phyloP scores from a whole-genome alignment of 2,888 invertebrate species.

The Mythimna albipuncta region DNA sequence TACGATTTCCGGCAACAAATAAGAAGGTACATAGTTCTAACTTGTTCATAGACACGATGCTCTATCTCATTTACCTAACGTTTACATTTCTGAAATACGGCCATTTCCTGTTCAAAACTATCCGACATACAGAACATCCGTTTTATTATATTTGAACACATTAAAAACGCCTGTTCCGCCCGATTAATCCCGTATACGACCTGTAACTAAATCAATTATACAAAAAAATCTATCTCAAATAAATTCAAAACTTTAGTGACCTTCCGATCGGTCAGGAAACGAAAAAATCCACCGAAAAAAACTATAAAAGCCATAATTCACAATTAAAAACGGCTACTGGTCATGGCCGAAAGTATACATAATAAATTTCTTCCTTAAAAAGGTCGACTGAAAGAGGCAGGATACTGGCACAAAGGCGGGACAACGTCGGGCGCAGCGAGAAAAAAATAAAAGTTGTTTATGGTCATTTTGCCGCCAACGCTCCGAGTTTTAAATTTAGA shows the following conservation, averaged over 20 bases:
- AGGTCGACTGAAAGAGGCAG: conserved; percentile 89
- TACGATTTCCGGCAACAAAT: neutral
- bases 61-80: conserved; percentile 4
- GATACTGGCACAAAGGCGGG: conserved; percentile 87
- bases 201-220: conserved; percentile 81
- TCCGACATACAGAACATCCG: conserved; percentile 80
- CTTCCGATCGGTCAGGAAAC: conserved; percentile 86
- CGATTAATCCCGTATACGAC: conserved; percentile 80
- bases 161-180: conserved; percentile 77
- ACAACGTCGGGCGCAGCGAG: conserved; percentile 77
- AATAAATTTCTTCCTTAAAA: conserved; percentile 90
- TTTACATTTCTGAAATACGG: conserved; percentile 33
- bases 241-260: conserved; percentile 85
- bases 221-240: conserved; percentile 73
- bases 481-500: conserved; percentile 86
- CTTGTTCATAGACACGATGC: neutral
- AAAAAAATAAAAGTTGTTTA: conserved; percentile 88
- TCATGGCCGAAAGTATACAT: conserved; percentile 89
- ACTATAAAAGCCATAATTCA: conserved; percentile 86
- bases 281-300: conserved; percentile 71
- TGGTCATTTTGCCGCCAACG: conserved; percentile 89
- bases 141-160: conserved; percentile 76
- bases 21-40: neutral
- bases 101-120: conserved; percentile 64
- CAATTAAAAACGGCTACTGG: conserved; percentile 90